A percentile compares a stretch with the other conserved stretches of the same genome.
These are phyloP conservation scores for Entelurus aequoreus DNA, from an alignment of 2,113 vertebrate genomes.

Conservation along the genomic window DNA sequence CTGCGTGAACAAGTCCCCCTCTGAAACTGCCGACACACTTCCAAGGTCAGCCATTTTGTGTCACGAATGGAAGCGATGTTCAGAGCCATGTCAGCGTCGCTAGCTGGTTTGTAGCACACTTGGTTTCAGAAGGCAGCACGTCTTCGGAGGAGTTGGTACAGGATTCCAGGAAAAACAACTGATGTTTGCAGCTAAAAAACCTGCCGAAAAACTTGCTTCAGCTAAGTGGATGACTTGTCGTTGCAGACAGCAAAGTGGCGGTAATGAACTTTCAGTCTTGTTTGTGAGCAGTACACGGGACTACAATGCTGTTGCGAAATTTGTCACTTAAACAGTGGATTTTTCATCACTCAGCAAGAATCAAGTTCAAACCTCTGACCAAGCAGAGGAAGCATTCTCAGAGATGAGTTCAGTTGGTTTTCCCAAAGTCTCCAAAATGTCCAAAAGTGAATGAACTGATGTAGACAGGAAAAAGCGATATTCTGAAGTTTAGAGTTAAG, in stretches of 20 bases:
- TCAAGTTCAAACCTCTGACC: constrained; percentile 68
- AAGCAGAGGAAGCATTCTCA: constrained; percentile 70
- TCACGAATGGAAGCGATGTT: constrained; percentile 95
- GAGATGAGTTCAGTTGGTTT: constrained; percentile 45
- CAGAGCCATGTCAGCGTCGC: constrained; percentile 82
- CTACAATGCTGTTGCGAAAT: constrained; percentile 36
- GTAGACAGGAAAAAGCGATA: not conserved
- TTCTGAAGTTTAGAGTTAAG: constrained; percentile 38
- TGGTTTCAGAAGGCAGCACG: constrained; percentile 17
- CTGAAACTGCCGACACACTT: constrained; percentile 99
- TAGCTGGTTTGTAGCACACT: constrained; percentile 32
- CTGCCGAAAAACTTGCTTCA: constrained; percentile 9
- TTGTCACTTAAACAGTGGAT: constrained; percentile 65
- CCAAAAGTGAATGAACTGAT: constrained; percentile 41
- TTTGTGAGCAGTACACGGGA: constrained; percentile 57
- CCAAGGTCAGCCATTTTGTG: constrained; percentile 98
- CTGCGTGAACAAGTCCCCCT: constrained; percentile 97
- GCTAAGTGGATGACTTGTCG: constrained; percentile 42
- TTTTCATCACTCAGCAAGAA: constrained; percentile 78
- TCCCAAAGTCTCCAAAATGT: constrained; percentile 52
- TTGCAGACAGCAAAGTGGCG: constrained; percentile 23
- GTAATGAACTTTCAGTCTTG: constrained; percentile 43
- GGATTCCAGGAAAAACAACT: constrained; percentile 34
- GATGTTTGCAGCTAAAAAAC: constrained; percentile 32
- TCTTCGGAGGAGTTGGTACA: constrained; percentile 30